Percentiles rank a stretch among this genome's conserved stretches.
phyloP scores from a whole-genome alignment of 2,113 vertebrate genomes.

The Gracilinanus agilis region DNA sequence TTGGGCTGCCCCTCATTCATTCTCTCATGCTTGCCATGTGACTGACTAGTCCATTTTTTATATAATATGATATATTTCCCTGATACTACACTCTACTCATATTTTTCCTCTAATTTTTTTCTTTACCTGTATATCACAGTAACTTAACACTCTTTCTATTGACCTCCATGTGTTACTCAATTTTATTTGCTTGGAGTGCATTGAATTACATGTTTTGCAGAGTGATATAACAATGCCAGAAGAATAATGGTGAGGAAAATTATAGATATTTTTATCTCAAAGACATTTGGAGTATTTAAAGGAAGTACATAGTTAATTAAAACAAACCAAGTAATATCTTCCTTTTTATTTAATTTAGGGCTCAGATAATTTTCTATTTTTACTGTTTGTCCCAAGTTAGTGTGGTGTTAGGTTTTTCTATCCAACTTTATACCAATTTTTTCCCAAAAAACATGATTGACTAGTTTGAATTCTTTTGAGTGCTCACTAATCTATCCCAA shows the following conservation, averaged over 20 bases:
- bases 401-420: neutral
- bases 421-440: neutral
- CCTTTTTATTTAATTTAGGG: neutral
- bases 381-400: neutral
- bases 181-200: too few species aligned
- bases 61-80: neutral
- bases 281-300: neutral
- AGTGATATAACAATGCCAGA: too few species aligned
- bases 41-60: neutral
- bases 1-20: neutral
- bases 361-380: neutral
- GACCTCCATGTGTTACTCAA: too few species aligned
- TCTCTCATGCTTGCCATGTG: neutral
- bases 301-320: neutral
- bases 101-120: neutral
- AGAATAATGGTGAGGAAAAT: neutral
- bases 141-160: neutral
- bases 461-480: too few species aligned
- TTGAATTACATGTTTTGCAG: too few species aligned
- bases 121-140: neutral
- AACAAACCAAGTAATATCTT: neutral
- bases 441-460: too few species aligned
- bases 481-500: too few species aligned
- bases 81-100: neutral
- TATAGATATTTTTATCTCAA: neutral